Evolutionary conservation across 2,888 invertebrate species (phyloP).

Genomic region (Agelastica alni): DNA sequence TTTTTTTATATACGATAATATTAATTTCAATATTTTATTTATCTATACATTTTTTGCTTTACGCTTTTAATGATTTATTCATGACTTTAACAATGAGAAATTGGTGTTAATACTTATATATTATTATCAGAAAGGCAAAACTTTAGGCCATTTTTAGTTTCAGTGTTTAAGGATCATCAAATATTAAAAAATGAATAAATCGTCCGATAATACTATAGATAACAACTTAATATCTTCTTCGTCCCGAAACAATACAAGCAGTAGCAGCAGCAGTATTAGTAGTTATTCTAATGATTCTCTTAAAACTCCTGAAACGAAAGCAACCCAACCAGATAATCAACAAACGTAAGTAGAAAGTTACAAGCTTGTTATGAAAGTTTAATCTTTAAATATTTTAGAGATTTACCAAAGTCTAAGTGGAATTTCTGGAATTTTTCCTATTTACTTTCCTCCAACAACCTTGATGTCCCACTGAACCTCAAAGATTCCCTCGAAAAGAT

Average conservation of each 20-base stretch:
- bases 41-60: too few relatives aligned
- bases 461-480: conserved; percentile 5
- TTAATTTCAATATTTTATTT: too few relatives aligned
- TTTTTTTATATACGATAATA: too few relatives aligned
- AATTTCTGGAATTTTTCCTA: conserved; percentile 15
- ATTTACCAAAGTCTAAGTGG: conserved; percentile 8
- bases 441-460: conserved; percentile 3
- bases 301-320: conserved; percentile 21
- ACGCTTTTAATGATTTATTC: too few relatives aligned
- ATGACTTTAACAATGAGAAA: too few relatives aligned
- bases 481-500: conserved; percentile 24
- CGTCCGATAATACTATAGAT: conserved; percentile 16
- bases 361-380: background rate
- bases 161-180: conserved; percentile 28
- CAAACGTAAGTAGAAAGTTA: conserved; percentile 22
- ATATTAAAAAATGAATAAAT: conserved; percentile 22
- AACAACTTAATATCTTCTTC: conserved; percentile 6
- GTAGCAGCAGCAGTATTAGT: conserved; percentile 20
- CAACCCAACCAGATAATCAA: conserved; percentile 8
- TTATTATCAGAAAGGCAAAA: conserved; percentile 27
- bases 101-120: background rate
- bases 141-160: conserved; percentile 30
- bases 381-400: conserved; percentile 5
- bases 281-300: conserved; percentile 35
- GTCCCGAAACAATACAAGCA: conserved; percentile 9